Evolutionary conservation across 2,113 vertebrate genomes (phyloP), one percentile per base, ranked within the genome.

Genomic region (Ranitomeya imitator): DNA sequence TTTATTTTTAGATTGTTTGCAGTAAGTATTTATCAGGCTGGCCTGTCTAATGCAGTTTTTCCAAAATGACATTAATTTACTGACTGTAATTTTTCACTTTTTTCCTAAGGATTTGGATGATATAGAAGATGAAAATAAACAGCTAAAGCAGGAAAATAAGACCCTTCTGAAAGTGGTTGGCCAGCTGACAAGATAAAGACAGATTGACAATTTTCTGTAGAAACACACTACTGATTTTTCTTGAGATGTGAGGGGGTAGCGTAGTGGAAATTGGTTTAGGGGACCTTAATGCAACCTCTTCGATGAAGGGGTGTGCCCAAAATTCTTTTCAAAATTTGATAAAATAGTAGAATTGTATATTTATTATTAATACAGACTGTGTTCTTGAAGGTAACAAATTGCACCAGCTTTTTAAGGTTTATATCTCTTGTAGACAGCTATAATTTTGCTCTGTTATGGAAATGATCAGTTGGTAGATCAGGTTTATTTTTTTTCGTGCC

Each of bases 81-180:
- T 52, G 15, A 79, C 26, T 37, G 21, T 45, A 7, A 69, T 21
- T 90, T 87, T 84, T 86, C 61, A 76, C 82, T 91, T 89, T 19
- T 84, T 91, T 83, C 71, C 37, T 73, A 92, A 99, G 98, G 98
- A 99, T 88, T 95, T 99, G 91, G 98, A 99, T 92, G 98, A 99
- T 91, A 95, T 99, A 78, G 98, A 99, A 93, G 98, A 99, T 69
- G 98, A 99, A 95, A 99, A 99, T 21, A 98, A 99, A 91, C 98
- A 99, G 81, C 94, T 99, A 89, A 99, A 99, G 92, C 98, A 99
- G 90, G 98, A 99, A 95, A 99, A 99, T 93, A 99, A 99, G 95
- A 99, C 98, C 86, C 96, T 99, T 92, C 96, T 99, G 93, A 99
- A 99, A 94, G 98, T 99, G 92, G 98, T 99, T 86, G 97, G 98